These are phyloP conservation scores for Chaetodon trifasciatus DNA, from an alignment of 2,797 vertebrate genomes.

Conservation along the genomic window DNA sequence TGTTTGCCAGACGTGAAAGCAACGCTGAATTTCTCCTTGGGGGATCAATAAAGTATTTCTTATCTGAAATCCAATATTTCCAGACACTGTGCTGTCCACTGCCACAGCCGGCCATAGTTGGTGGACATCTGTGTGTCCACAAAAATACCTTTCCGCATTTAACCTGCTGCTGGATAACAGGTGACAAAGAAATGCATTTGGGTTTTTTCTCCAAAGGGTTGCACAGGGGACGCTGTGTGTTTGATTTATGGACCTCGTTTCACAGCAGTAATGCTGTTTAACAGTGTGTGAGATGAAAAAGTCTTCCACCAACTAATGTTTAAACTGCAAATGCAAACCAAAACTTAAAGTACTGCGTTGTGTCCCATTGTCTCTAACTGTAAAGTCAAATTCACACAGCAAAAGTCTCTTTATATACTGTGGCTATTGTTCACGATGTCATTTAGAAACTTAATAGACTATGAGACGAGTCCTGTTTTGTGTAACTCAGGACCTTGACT, in stretches of 20 bases:
- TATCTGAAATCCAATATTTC: not conserved
- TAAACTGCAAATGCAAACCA: not conserved
- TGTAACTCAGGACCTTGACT: conserved; percentile 28
- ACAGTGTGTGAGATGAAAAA: not conserved
- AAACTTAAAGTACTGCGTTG: not conserved
- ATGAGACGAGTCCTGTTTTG: conserved; percentile 21
- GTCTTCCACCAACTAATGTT: not conserved
- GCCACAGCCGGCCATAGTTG: not conserved
- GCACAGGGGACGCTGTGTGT: not conserved
- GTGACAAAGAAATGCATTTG: not conserved
- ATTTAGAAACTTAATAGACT: conserved; percentile 30
- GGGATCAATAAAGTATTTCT: no score
- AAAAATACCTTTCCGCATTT: not conserved
- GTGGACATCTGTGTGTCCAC: not conserved
- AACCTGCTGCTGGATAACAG: not conserved
- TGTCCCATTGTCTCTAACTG: not conserved
- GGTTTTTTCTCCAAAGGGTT: not conserved
- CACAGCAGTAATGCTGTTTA: not conserved
- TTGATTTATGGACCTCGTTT: conserved; percentile 1
- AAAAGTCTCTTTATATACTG: not conserved
- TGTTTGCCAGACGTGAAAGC: not conserved
- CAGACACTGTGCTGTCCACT: not conserved
- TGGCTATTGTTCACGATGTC: conserved; percentile 1
- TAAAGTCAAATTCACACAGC: not conserved
- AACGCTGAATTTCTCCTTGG: no score